Conservation (phyloP, 2,113 vertebrate species). For the Lepus americanus region DNA sequence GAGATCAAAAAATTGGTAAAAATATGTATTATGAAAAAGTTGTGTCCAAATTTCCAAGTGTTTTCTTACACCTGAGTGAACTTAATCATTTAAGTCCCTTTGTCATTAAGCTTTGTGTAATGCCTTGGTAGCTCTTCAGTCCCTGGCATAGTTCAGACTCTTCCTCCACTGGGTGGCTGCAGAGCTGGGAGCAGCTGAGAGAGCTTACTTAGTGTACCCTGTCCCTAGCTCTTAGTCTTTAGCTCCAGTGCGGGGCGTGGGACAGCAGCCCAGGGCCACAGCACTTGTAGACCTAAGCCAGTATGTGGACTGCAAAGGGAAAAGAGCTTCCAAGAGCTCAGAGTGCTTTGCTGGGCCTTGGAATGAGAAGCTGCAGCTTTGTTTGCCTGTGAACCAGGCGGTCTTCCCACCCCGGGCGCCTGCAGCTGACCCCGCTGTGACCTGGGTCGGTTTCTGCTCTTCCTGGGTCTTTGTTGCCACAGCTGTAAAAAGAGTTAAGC, state of each 20-base stretch:
- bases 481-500: constrained; percentile 57
- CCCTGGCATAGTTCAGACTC: background rate
- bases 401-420: background rate
- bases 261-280: background rate
- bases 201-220: background rate
- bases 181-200: background rate
- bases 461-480: constrained; percentile 50
- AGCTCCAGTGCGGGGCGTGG: background rate
- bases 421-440: constrained; percentile 48
- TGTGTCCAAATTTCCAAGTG: background rate
- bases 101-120: no score
- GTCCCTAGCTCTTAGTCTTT: background rate
- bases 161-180: background rate
- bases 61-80: no score
- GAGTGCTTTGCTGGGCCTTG: constrained; percentile 27
- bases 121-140: no score
- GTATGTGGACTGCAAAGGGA: background rate
- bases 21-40: no score
- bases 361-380: background rate
- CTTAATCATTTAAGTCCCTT: no score
- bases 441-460: background rate
- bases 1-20: no score
- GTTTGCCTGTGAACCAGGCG: background rate
- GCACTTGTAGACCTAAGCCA: background rate
- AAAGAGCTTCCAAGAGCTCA: background rate